Conservation (phyloP, 2,113 vertebrate species). For the Brachirus orientalis region DNA sequence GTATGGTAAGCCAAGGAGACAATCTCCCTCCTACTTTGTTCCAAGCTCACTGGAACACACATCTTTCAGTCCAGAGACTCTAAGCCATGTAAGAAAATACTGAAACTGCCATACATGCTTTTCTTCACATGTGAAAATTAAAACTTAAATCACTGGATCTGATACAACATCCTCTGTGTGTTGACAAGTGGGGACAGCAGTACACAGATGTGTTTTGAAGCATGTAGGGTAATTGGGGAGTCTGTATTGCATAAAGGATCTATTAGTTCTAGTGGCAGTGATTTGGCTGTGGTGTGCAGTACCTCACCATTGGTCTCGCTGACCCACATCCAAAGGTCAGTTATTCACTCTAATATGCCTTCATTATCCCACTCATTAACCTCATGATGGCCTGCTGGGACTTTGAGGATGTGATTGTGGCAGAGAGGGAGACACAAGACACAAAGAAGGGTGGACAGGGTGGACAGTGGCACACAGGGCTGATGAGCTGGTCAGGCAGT, state of each 20-base stretch:
- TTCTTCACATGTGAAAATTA: constrained; percentile 18
- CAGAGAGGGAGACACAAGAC: constrained; percentile 31
- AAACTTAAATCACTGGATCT: constrained; percentile 28
- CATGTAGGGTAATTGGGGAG: constrained; percentile 64
- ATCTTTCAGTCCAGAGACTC: constrained; percentile 16
- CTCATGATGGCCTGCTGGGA: constrained; percentile 53
- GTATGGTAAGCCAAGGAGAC: background rate
- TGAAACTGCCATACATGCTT: background rate
- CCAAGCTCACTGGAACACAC: constrained; percentile 21
- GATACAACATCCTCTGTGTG: constrained; percentile 38
- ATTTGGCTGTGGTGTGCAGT: constrained; percentile 38
- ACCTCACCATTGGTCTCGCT: constrained; percentile 26
- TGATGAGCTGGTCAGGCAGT: constrained; percentile 53
- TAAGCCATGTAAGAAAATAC: constrained; percentile 2
- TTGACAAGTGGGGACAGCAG: constrained; percentile 41
- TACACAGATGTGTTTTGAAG: constrained; percentile 52
- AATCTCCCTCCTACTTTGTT: constrained; percentile 12
- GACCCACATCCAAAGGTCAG: constrained; percentile 71
- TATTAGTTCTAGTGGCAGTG: constrained; percentile 60
- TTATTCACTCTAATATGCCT: constrained; percentile 70
- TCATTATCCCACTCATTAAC: constrained; percentile 80
- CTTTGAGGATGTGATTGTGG: constrained; percentile 47
- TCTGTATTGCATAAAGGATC: constrained; percentile 64
- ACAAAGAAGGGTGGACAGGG: constrained; percentile 47
- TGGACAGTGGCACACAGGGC: constrained; percentile 56